These are phyloP conservation scores for Argyrosomus regius DNA, from an alignment of 2,797 vertebrate species.

Conservation along the genomic window DNA sequence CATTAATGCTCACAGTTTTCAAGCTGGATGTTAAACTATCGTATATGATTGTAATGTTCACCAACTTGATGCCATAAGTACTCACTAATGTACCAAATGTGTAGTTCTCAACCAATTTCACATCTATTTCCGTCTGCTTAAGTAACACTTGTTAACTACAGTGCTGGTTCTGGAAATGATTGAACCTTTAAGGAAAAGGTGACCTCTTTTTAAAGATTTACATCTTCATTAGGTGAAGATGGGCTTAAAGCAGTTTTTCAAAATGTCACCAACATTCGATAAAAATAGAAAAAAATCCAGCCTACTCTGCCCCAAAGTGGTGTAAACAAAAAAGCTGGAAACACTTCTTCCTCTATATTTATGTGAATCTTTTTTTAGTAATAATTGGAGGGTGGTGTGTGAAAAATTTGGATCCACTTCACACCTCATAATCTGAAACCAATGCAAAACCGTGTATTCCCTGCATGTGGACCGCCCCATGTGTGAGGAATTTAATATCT, in stretches of 20 bases:
- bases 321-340: background rate
- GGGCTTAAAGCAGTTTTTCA: background rate
- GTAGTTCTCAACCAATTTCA: background rate
- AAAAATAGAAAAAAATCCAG: background rate
- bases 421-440: conserved; percentile 24
- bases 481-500: conserved; percentile 6
- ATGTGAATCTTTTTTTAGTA: conserved; percentile 16
- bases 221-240: background rate
- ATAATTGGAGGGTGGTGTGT: conserved; percentile 26
- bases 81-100: background rate
- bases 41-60: background rate
- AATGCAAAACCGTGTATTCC: conserved; percentile 12
- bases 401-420: conserved; percentile 21
- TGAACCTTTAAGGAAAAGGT: background rate
- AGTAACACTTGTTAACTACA: background rate
- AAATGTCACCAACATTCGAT: background rate
- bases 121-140: background rate
- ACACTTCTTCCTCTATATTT: conserved; percentile 1
- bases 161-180: background rate
- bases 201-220: background rate
- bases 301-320: background rate
- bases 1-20: background rate
- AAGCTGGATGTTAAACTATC: background rate
- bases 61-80: background rate
- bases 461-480: conserved; percentile 18